phyloP scores from a whole-genome alignment of 2,113 vertebrate species.

The Columba livia region DNA sequence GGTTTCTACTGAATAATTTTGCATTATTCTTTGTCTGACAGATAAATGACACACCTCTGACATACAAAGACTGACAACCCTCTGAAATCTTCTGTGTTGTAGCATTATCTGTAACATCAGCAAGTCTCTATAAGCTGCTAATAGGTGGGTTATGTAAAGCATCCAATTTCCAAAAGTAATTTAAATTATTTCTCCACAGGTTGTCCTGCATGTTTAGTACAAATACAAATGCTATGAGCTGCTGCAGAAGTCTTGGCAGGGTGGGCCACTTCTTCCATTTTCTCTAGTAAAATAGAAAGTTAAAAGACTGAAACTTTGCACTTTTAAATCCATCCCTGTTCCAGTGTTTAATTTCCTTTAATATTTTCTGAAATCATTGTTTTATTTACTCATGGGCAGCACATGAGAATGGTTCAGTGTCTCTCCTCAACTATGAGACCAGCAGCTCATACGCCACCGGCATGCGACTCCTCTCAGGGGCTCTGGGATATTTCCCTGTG shows the following conservation, averaged over 20 bases:
- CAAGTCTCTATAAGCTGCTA: background rate
- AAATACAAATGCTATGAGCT: background rate
- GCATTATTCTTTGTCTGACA: slow-evolving; percentile 14
- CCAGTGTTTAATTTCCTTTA: background rate
- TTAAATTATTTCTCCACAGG: background rate
- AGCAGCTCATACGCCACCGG: background rate
- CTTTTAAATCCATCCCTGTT: background rate
- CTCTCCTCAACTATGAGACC: background rate
- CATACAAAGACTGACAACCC: background rate
- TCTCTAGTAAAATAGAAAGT: background rate
- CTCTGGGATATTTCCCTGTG: background rate
- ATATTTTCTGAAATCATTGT: background rate
- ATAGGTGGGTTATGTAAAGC: background rate
- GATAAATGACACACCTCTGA: background rate
- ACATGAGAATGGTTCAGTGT: background rate
- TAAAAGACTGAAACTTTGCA: background rate
- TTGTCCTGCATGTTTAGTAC: background rate
- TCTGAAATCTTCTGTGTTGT: background rate
- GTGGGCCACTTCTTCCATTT: background rate
- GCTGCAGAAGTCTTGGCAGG: background rate
- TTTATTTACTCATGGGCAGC: background rate
- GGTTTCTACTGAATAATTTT: slow-evolving; percentile 2
- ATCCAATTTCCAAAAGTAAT: background rate
- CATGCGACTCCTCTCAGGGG: background rate
- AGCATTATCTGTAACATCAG: background rate